Evolutionary conservation across 2,797 vertebrate species (phyloP), one percentile per base, ranked within the genome.

Genomic region (Parauchenoglanis ngamensis): DNA sequence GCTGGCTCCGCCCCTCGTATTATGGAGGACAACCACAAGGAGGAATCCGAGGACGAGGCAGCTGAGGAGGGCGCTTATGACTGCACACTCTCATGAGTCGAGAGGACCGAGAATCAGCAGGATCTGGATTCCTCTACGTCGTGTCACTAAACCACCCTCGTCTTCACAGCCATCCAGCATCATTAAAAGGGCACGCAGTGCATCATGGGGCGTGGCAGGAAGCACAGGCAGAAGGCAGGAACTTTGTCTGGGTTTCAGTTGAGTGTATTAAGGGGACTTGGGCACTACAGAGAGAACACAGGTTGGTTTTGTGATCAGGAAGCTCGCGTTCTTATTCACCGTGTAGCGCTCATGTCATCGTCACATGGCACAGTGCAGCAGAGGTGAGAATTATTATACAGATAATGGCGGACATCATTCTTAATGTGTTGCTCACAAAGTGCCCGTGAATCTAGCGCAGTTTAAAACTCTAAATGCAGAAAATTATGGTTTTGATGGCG

Each of bases 1-100:
- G 17, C 92, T 2, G 94, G 90, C 87, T 92, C 92, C 21, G 93
- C 92, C 73, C 0, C 90, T 88, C 92, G 95, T 0, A 94, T 93
- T 12, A 94, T 96, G 59, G 98, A 98, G 85, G 96, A 96, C 89
- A 91, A 93, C 73, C 87, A 94, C 7, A 93, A 94, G 11, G 92
- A 94, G 49, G 95, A 97, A 86, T 94, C 93, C 2, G 96, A 98
- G 79, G 96, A 97, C 88, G 94, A 93, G 88, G 92, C 90, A 2
- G 95, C 96, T 25, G 97, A 97, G 46, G 97, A 99, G 88, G 97
- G 97, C 31, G 92, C 95, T 85, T 99, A 98, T 0, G 98, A 99
- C 94, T 99, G 98, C 92, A 94, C 94, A 75, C 93, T 99, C 92
- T 99, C 97, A 88, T 99, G 96, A 97, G 49, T 35, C 4, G 2